phyloP scores from a whole-genome alignment of 2,797 vertebrate species.

The Anniella stebbinsi region DNA sequence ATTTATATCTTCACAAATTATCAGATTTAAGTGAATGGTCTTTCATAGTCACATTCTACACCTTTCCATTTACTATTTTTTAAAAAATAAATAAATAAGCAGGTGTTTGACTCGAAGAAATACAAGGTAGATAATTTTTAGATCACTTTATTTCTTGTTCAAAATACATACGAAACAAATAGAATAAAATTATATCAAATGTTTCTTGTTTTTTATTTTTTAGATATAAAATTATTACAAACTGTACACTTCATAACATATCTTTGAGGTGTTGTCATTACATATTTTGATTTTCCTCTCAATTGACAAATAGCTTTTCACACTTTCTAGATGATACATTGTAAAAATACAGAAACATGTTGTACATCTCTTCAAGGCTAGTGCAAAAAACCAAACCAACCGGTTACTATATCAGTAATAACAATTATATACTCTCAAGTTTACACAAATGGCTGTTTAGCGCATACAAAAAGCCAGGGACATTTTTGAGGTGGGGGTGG shows the following conservation, averaged over 20 bases:
- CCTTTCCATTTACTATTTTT: background rate
- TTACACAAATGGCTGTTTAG: constrained; percentile 81
- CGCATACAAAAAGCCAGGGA: constrained; percentile 81
- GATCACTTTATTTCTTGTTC: constrained; percentile 85
- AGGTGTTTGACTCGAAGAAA: constrained; percentile 44
- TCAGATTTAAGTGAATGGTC: background rate
- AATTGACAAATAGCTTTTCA: constrained; percentile 82
- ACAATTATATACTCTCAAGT: constrained; percentile 76
- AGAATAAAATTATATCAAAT: constrained; percentile 90
- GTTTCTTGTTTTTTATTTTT: constrained; percentile 83
- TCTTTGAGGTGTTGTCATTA: constrained; percentile 85
- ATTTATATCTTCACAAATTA: background rate
- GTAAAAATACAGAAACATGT: constrained; percentile 85
- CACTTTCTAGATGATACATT: constrained; percentile 82
- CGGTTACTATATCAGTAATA: constrained; percentile 80
- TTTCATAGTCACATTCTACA: background rate
- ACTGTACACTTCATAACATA: constrained; percentile 92
- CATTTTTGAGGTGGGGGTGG: constrained; percentile 56
- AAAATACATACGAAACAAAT: constrained; percentile 98
- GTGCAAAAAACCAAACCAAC: constrained; percentile 74
- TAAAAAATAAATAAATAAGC: background rate
- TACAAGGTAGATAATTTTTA: constrained; percentile 62
- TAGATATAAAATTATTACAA: constrained; percentile 98
- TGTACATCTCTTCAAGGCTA: constrained; percentile 79
- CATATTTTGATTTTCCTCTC: constrained; percentile 77